Percentiles rank a stretch among this genome's conserved stretches.
These are phyloP conservation scores for Rostratula benghalensis DNA, from an alignment of 2,113 vertebrate genomes.

Conservation along the genomic window DNA sequence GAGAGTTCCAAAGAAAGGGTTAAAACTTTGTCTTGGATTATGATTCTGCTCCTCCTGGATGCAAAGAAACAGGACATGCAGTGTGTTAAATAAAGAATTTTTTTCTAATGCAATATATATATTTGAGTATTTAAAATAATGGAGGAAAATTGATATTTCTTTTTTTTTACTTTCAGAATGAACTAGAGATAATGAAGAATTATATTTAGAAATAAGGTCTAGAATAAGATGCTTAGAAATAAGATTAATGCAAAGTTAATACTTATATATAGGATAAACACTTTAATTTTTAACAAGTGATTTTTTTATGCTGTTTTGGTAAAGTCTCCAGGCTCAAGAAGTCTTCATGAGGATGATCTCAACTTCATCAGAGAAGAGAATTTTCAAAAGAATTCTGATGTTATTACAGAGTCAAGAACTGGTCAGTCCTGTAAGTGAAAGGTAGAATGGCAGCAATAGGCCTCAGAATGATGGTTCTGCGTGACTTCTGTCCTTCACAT, in stretches of 20 bases:
- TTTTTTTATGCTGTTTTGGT: not conserved
- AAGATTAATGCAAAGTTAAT: not conserved
- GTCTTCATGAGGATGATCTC: not conserved
- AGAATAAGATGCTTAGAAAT: not conserved
- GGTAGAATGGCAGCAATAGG: not conserved
- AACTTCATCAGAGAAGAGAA: not conserved
- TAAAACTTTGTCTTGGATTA: not conserved
- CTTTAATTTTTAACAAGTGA: not conserved
- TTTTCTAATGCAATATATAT: not conserved
- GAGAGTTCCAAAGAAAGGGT: not conserved
- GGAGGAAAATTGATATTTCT: not conserved
- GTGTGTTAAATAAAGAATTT: not conserved
- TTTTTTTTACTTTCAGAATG: not conserved
- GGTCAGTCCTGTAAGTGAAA: constrained; percentile 30
- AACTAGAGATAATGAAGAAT: not conserved
- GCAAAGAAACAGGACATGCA: not conserved
- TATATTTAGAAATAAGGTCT: not conserved
- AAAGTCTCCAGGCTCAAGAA: constrained; percentile 37
- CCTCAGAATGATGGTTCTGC: not conserved
- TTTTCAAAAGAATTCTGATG: not conserved
- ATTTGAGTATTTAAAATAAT: not conserved
- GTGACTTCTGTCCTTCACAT: not conserved
- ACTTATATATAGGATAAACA: not conserved
- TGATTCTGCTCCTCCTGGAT: not conserved
- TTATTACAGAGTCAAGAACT: not conserved